These are phyloP conservation scores for Torymus texanus DNA, from an alignment of 2,888 invertebrate species.

Conservation along the genomic window DNA sequence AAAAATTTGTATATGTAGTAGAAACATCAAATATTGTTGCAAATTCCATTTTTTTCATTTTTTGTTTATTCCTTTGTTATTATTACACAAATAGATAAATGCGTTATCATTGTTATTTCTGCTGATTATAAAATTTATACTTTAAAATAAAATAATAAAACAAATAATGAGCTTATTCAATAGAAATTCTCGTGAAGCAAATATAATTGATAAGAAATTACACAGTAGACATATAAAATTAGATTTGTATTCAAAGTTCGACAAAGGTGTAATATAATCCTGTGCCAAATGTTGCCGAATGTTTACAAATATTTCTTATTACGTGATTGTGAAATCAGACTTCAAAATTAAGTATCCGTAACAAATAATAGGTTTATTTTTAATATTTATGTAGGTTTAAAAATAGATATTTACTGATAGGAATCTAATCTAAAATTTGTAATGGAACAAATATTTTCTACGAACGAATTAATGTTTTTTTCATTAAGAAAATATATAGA, in stretches of 20 bases:
- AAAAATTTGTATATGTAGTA: background rate
- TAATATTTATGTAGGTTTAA: background rate
- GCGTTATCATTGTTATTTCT: background rate
- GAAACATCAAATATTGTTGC: background rate
- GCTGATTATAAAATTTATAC: too few species aligned
- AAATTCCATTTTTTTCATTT: background rate
- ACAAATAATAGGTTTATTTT: background rate
- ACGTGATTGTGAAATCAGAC: constrained; percentile 9
- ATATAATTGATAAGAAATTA: too few species aligned
- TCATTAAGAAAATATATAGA: too few species aligned
- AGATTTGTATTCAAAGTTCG: constrained; percentile 16
- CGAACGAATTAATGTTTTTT: too few species aligned
- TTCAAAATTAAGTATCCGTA: constrained; percentile 11
- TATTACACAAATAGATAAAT: too few species aligned
- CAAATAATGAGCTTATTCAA: too few species aligned
- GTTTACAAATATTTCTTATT: constrained; percentile 37
- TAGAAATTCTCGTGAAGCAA: too few species aligned
- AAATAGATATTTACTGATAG: background rate
- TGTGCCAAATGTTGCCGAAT: constrained; percentile 33
- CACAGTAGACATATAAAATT: constrained; percentile 19
- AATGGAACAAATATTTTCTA: background rate
- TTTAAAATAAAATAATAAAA: too few species aligned
- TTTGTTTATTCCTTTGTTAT: background rate
- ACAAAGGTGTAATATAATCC: constrained; percentile 36
- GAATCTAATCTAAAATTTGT: background rate